Conservation (phyloP, 2,797 vertebrate species). For the Ambastaia sidthimunki region DNA sequence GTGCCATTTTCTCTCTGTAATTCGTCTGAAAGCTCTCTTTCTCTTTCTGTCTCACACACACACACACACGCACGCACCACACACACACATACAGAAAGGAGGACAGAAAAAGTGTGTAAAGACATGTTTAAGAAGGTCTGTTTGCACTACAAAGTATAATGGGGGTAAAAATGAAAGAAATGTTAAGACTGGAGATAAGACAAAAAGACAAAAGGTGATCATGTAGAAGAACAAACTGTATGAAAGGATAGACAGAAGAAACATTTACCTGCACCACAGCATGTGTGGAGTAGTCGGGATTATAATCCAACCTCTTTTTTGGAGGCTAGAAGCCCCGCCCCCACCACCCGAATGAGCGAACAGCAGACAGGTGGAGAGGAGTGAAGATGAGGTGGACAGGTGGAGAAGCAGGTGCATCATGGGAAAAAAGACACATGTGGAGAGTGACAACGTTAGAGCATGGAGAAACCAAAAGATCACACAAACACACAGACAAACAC, state of each 20-base stretch:
- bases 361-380: slow-evolving; percentile 72
- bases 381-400: slow-evolving; percentile 89
- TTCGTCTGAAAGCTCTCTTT: too few species aligned
- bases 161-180: background rate
- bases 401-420: slow-evolving; percentile 89
- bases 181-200: background rate
- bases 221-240: background rate
- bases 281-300: slow-evolving; percentile 92
- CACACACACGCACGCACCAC: too few species aligned
- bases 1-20: too few species aligned
- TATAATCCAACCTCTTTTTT: slow-evolving; percentile 99
- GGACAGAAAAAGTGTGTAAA: too few species aligned
- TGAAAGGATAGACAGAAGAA: slow-evolving; percentile 52
- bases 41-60: too few species aligned
- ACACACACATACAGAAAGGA: too few species aligned
- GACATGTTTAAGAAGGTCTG: too few species aligned
- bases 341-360: slow-evolving; percentile 74
- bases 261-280: slow-evolving; percentile 93
- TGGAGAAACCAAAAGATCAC: slow-evolving; percentile 60
- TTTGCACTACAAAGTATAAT: background rate
- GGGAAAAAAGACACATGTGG: slow-evolving; percentile 84
- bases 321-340: slow-evolving; percentile 87
- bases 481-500: slow-evolving; percentile 25
- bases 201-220: background rate
- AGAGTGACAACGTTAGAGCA: slow-evolving; percentile 84